phyloP scores from a whole-genome alignment of 2,113 vertebrate genomes.

The Pungitius pungitius region DNA sequence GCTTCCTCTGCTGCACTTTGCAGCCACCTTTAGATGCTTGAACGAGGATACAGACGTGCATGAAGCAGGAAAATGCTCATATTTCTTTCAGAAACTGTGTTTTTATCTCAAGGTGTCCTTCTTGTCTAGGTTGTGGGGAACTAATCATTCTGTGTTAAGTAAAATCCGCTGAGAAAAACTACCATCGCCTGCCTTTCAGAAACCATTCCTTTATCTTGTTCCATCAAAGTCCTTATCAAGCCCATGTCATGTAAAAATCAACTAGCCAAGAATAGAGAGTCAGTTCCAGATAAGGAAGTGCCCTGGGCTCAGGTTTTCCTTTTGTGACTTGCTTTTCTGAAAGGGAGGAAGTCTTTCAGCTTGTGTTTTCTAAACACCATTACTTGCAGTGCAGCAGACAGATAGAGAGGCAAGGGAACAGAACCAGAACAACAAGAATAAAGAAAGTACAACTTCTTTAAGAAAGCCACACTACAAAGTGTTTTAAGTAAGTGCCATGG shows the following conservation, averaged over 20 bases:
- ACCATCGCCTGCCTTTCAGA: neutral
- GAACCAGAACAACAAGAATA: too few relatives aligned
- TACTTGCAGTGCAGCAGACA: conserved; percentile 70
- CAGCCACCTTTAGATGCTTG: conserved; percentile 16
- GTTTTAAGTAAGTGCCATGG: too few relatives aligned
- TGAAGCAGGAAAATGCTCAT: neutral
- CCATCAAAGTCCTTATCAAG: conserved; percentile 51
- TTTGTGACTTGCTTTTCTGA: conserved; percentile 66
- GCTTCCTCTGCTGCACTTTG: conserved; percentile 70
- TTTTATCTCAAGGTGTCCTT: neutral
- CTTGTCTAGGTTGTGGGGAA: neutral
- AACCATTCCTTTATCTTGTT: conserved; percentile 37
- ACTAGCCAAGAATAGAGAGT: conserved; percentile 22
- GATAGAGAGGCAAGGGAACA: conserved; percentile 24
- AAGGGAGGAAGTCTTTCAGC: conserved; percentile 67
- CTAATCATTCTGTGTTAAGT: neutral
- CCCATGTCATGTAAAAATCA: conserved; percentile 47
- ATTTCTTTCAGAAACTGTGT: neutral
- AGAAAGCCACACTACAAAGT: too few relatives aligned
- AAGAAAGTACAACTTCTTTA: too few relatives aligned
- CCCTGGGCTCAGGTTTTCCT: conserved; percentile 63
- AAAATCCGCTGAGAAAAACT: neutral
- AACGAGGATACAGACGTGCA: conserved; percentile 11
- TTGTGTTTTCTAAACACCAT: conserved; percentile 81
- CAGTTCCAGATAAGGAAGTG: conserved; percentile 49